Evolutionary conservation across 2,113 vertebrate genomes (phyloP).

Genomic region (Camelus bactrianus): DNA sequence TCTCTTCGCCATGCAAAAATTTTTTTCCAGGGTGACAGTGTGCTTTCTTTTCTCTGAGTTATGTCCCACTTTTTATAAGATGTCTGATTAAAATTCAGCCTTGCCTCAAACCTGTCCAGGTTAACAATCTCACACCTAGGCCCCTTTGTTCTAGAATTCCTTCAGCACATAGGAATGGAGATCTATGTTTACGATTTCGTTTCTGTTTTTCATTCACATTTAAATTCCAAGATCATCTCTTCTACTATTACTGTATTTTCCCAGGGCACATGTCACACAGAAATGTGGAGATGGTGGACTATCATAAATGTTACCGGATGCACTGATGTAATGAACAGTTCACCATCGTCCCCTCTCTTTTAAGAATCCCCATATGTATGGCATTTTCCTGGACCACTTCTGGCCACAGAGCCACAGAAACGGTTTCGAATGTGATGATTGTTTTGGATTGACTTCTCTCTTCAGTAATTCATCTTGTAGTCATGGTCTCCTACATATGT

Average conservation of each 20-base stretch:
- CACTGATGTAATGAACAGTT: not conserved
- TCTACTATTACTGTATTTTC: not conserved
- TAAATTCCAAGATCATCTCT: not conserved
- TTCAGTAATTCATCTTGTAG: slow-evolving; percentile 39
- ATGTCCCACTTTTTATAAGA: not conserved
- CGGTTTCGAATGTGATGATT: slow-evolving; percentile 41
- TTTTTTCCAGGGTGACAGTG: not conserved
- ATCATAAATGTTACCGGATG: not conserved
- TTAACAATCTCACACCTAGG: not conserved
- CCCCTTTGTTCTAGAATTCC: not conserved
- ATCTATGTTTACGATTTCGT: not conserved
- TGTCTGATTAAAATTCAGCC: not conserved
- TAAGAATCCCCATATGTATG: not conserved
- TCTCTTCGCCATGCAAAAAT: not conserved
- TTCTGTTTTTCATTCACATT: not conserved
- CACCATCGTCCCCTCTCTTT: not conserved
- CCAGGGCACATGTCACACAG: not conserved
- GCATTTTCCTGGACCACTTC: not conserved
- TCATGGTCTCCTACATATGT: not conserved
- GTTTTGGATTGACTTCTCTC: not conserved
- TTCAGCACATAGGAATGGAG: not conserved
- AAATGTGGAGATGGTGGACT: not conserved
- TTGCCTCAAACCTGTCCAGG: not conserved
- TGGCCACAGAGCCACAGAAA: not conserved
- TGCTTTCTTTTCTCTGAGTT: not conserved